A percentile compares a stretch with the other conserved stretches of the same genome.
Conservation (phyloP, 2,113 vertebrate species). For the Corynorhinus townsendii region DNA sequence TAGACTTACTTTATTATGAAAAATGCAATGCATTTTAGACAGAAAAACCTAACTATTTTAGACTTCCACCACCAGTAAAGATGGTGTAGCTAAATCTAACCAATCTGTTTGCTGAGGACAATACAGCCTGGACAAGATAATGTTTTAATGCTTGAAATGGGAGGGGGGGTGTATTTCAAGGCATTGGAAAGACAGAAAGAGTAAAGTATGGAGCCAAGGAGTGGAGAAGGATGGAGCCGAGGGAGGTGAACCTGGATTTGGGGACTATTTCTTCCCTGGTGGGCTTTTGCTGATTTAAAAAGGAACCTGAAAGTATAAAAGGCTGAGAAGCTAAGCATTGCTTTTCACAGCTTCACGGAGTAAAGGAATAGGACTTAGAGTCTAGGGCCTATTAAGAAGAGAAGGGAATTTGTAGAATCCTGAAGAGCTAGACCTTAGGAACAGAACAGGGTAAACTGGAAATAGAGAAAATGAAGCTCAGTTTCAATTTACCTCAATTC, state of each 20-base stretch:
- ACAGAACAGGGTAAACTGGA: background rate
- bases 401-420: background rate
- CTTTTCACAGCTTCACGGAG: background rate
- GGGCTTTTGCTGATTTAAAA: background rate
- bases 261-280: background rate
- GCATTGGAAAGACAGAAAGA: background rate
- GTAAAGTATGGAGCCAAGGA: background rate
- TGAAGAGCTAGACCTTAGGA: background rate
- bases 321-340: background rate
- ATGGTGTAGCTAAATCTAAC: background rate
- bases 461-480: background rate
- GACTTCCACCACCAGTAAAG: background rate
- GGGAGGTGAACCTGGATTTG: background rate
- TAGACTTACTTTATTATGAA: background rate
- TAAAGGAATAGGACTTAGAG: background rate
- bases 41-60: background rate
- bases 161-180: background rate
- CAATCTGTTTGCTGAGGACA: background rate
- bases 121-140: background rate
- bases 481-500: background rate
- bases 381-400: background rate
- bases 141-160: background rate
- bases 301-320: background rate
- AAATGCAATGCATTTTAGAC: background rate
- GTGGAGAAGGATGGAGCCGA: background rate